Evolutionary conservation across 2,888 invertebrate genomes (phyloP), one percentile per base, ranked within the genome.

Genomic region (Melitaea athalia): DNA sequence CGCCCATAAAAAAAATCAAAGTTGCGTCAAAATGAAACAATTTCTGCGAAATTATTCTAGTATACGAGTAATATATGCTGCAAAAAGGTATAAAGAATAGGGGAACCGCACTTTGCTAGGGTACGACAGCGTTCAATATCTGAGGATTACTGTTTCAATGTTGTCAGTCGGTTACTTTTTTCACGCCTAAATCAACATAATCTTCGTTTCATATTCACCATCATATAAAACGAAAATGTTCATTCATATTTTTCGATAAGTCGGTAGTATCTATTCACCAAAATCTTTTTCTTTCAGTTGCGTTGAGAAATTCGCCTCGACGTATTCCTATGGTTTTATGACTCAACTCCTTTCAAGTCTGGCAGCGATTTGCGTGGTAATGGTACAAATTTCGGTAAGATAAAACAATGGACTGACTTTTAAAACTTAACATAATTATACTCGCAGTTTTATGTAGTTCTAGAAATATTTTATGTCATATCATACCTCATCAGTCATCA

Each of bases 351-450:
- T 91, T 64, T 91, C 91, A 31, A 92, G 92, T 75, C 86, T 88
- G 88, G 90, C 91, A 14, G 92, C 92, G 50, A 92, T 92, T 81
- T 92, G 92, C 81, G 90, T 88, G 59, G 88, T 92, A 79, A 92
- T 92, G 92, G 91, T 92, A 53, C 92, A 92, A 87, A 85, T 92
- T 85, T 91, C 92, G 86, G 92, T 92, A 82, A 87, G 87, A 70
- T 68, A 66, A 67, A 24, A 52, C 65, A 50, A 17, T 24, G 31
- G 50, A 64, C 64, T 55, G 47, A 62, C 59, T 68, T 68, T 69
- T 68, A 63, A 2, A 63, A 62, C 64, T 63, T 38, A 5, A 8
- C 5, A 38, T 38, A n/a, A n/a, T n/a, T n/a, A 38, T 38, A 38
- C 38, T 38, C 2, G 38, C 0, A 38, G 5, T 24, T 24, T 24